These are phyloP conservation scores for Dicrurus megarhynchus DNA, from an alignment of 2,113 vertebrate genomes.

Conservation along the genomic window DNA sequence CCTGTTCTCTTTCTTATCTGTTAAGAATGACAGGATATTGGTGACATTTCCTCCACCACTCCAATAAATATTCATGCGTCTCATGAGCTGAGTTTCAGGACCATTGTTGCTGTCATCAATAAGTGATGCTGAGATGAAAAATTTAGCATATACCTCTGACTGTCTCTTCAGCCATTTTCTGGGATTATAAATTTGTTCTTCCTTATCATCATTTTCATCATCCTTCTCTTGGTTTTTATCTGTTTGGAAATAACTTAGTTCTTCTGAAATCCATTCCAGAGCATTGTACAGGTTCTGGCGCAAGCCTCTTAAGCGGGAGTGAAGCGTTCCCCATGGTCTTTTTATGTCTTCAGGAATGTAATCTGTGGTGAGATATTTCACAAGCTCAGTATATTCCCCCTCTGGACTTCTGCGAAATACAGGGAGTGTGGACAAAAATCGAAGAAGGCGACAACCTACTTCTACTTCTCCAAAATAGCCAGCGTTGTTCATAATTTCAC, in stretches of 20 bases:
- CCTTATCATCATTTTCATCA: constrained; percentile 38
- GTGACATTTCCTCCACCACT: constrained; percentile 78
- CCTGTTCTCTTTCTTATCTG: constrained; percentile 53
- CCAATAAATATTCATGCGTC: constrained; percentile 73
- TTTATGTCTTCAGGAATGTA: constrained; percentile 73
- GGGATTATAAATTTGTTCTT: constrained; percentile 70
- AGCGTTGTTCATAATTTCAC: constrained; percentile 64
- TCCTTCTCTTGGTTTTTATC: constrained; percentile 57
- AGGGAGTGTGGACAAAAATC: constrained; percentile 66
- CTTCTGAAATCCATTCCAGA: constrained; percentile 82
- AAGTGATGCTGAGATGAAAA: constrained; percentile 43
- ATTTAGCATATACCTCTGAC: constrained; percentile 68
- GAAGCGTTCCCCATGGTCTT: constrained; percentile 70
- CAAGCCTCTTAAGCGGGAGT: constrained; percentile 70
- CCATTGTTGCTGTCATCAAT: background rate
- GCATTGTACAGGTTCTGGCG: constrained; percentile 69
- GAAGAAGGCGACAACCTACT: constrained; percentile 75
- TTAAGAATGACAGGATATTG: constrained; percentile 73
- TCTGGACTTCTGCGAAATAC: constrained; percentile 57
- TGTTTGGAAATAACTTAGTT: constrained; percentile 82
- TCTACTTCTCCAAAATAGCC: constrained; percentile 79
- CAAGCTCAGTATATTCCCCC: constrained; percentile 57
- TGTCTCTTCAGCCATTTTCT: constrained; percentile 73
- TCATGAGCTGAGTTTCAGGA: constrained; percentile 24
- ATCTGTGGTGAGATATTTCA: constrained; percentile 76